A percentile compares a stretch with the other conserved stretches of the same genome.
These are phyloP conservation scores for Leiothrix lutea DNA, from an alignment of 2,113 vertebrate species.

Conservation along the genomic window DNA sequence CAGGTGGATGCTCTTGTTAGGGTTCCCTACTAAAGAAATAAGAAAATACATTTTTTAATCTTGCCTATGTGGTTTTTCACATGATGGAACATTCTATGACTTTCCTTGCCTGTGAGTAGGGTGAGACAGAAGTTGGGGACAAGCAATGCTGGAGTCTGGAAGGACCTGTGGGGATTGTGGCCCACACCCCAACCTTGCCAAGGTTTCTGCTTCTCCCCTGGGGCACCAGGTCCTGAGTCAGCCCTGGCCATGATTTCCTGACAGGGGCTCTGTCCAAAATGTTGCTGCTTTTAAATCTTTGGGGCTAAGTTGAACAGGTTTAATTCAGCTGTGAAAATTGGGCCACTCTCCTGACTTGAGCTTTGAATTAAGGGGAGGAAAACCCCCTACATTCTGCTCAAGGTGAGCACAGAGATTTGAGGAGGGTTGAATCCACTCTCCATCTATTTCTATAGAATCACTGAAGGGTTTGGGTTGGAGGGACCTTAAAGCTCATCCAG, in stretches of 20 bases:
- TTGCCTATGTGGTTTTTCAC: neutral
- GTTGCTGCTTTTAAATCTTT: neutral
- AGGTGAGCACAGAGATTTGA: neutral
- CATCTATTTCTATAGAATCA: neutral
- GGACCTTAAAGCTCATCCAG: neutral
- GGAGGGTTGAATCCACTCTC: neutral
- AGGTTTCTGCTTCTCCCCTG: neutral
- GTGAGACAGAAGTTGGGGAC: neutral
- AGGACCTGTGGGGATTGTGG: rapidly evolving
- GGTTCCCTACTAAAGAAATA: neutral
- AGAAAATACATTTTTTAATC: neutral
- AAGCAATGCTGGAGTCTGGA: neutral
- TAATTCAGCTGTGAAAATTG: neutral
- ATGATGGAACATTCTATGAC: neutral
- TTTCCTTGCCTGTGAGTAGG: neutral
- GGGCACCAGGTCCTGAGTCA: neutral
- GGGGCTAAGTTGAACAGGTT: neutral
- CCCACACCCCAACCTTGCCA: neutral
- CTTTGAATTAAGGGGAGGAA: neutral
- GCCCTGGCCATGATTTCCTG: neutral
- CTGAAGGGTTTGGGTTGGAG: neutral
- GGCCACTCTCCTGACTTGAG: neutral
- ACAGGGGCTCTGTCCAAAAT: neutral
- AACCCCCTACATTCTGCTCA: neutral
- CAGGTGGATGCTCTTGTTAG: neutral